Evolutionary conservation across 2,888 invertebrate species (phyloP).

Genomic region (Acanthacorydalis orientalis): DNA sequence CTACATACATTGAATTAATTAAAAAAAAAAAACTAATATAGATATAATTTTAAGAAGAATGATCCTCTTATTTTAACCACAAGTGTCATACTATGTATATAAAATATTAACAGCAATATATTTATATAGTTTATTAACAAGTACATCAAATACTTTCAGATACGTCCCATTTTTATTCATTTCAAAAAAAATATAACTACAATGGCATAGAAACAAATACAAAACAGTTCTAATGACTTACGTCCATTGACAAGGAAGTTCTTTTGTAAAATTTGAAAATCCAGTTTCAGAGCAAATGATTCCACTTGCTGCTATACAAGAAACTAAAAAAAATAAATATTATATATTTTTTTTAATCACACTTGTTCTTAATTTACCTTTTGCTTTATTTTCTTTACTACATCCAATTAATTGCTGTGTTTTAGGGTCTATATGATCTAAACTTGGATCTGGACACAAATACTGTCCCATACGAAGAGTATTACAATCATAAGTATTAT

Average conservation of each 20-base stretch:
- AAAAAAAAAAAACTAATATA: no score
- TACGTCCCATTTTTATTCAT: no score
- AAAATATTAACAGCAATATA: neutral
- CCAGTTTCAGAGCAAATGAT: constrained; percentile 67
- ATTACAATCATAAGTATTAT: constrained; percentile 37
- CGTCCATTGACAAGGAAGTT: constrained; percentile 90
- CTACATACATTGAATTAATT: no score
- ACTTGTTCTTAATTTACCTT: constrained; percentile 33
- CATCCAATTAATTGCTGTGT: constrained; percentile 82
- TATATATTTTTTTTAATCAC: constrained; percentile 1
- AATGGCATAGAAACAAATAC: no score
- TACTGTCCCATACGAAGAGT: constrained; percentile 63
- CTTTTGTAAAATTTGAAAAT: constrained; percentile 62
- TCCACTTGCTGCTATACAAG: constrained; percentile 67
- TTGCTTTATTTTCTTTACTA: constrained; percentile 59
- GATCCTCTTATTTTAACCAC: no score
- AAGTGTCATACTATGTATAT: neutral
- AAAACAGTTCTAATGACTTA: no score
- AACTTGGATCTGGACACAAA: constrained; percentile 62
- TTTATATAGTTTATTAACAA: neutral
- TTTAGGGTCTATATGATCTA: constrained; percentile 63
- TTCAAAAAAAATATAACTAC: no score
- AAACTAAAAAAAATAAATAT: constrained; percentile 35
- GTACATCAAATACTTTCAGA: no score
- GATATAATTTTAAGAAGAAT: no score